Percentiles rank a stretch among this genome's conserved stretches.
phyloP scores from a whole-genome alignment of 2,113 vertebrate species.

The Cynoglossus semilaevis region DNA sequence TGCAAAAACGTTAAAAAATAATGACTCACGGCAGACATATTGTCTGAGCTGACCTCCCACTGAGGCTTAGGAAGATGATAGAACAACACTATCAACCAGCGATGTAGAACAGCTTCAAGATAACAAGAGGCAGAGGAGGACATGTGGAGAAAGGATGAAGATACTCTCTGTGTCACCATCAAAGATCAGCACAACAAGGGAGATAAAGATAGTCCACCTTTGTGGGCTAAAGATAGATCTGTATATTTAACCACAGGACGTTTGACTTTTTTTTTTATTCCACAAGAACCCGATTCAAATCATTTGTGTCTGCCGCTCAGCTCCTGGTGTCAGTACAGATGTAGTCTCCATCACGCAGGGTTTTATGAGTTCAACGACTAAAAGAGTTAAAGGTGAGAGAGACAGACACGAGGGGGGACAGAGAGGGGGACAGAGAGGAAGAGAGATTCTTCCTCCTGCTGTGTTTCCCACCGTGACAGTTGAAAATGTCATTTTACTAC shows the following conservation, averaged over 20 bases:
- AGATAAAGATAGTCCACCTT: slow-evolving; percentile 59
- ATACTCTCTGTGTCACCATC: slow-evolving; percentile 52
- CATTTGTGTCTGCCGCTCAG: background rate
- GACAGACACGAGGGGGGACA: slow-evolving; percentile 9
- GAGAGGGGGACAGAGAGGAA: background rate
- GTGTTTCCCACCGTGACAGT: slow-evolving; percentile 19
- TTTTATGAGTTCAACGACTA: too few species aligned
- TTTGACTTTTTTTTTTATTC: slow-evolving; percentile 34
- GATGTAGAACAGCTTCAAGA: slow-evolving; percentile 27
- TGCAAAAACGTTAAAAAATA: slow-evolving; percentile 1
- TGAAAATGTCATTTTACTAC: slow-evolving; percentile 49
- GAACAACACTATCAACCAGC: slow-evolving; percentile 5
- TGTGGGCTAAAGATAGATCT: slow-evolving; percentile 37
- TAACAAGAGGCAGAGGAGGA: slow-evolving; percentile 36
- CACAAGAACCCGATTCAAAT: slow-evolving; percentile 8
- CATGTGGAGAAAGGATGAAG: slow-evolving; percentile 52
- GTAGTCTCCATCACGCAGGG: too few species aligned
- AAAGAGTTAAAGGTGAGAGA: background rate
- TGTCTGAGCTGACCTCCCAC: slow-evolving; percentile 1
- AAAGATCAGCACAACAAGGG: slow-evolving; percentile 53
- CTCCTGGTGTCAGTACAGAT: background rate
- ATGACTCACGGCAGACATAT: slow-evolving; percentile 6
- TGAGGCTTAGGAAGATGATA: slow-evolving; percentile 9
- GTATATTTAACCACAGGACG: slow-evolving; percentile 28
- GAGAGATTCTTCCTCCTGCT: slow-evolving; percentile 7